Conservation (phyloP, 2,113 vertebrate species). For the Apteryx mantelli region DNA sequence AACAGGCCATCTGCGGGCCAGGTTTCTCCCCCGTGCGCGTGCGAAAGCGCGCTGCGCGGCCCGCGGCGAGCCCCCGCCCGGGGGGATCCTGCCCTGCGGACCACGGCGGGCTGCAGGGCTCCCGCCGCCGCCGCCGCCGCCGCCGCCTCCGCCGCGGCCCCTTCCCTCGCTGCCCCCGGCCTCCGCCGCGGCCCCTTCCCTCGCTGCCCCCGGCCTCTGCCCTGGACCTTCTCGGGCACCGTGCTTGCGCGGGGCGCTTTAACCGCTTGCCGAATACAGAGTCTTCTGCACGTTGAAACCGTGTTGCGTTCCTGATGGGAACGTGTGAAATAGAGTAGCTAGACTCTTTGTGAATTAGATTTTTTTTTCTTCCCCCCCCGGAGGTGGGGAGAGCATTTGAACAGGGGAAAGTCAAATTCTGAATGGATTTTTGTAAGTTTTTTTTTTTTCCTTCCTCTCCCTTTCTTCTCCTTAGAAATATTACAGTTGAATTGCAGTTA, state of each 20-base stretch:
- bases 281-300: not conserved
- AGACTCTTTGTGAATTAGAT: not conserved
- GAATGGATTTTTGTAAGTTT: not conserved
- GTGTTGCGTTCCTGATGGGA: not conserved
- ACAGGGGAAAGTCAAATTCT: not conserved
- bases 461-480: not conserved
- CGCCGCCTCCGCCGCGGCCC: too few species aligned
- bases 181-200: too few species aligned
- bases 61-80: not conserved
- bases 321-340: not conserved
- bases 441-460: not conserved
- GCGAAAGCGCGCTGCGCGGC: not conserved
- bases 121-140: too few species aligned
- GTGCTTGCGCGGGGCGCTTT: not conserved
- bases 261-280: not conserved
- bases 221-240: not conserved
- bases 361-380: not conserved
- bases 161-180: too few species aligned
- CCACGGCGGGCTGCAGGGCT: not conserved
- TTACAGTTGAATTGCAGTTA: not conserved
- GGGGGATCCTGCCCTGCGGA: slow-evolving; percentile 49
- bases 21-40: slow-evolving; percentile 56
- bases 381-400: not conserved
- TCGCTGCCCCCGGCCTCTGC: not conserved
- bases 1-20: slow-evolving; percentile 77